These are phyloP conservation scores for Daubentonia madagascariensis DNA, from an alignment of 2,113 vertebrate genomes.

Conservation along the genomic window DNA sequence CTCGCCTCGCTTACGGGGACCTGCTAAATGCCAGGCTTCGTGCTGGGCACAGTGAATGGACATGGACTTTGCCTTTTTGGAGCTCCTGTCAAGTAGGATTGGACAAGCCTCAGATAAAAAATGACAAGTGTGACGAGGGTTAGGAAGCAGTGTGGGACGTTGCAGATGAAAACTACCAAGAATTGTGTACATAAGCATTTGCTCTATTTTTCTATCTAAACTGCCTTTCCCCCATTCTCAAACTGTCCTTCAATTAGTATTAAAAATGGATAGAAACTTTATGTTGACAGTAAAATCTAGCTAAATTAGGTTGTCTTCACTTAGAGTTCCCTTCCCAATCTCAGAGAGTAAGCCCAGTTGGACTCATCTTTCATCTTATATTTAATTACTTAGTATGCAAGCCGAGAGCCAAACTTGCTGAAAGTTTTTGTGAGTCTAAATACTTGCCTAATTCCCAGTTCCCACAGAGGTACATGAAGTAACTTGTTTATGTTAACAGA, in stretches of 20 bases:
- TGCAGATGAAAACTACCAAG: not conserved
- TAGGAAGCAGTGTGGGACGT: not conserved
- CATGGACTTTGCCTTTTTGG: not conserved
- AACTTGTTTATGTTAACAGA: constrained; percentile 75
- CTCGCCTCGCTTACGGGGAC: not conserved
- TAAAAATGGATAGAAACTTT: not conserved
- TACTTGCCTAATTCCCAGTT: constrained; percentile 72
- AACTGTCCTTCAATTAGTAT: not conserved
- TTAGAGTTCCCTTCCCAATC: not conserved
- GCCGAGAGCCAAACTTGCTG: constrained; percentile 65
- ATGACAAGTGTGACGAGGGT: not conserved
- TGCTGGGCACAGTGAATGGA: not conserved
- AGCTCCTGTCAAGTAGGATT: not conserved
- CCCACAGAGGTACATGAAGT: constrained; percentile 72
- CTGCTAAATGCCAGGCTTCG: not conserved
- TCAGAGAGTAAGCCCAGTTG: not conserved
- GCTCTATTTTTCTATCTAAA: not conserved
- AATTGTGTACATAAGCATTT: no score
- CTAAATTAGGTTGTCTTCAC: not conserved
- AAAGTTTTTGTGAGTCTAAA: constrained; percentile 68
- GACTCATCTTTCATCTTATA: constrained; percentile 66
- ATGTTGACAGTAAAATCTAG: not conserved
- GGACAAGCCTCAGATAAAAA: not conserved
- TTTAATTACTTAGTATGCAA: constrained; percentile 65
- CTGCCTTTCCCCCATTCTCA: not conserved